These are phyloP conservation scores for Forpus xanthops DNA, from an alignment of 2,797 vertebrate species.

Conservation along the genomic window DNA sequence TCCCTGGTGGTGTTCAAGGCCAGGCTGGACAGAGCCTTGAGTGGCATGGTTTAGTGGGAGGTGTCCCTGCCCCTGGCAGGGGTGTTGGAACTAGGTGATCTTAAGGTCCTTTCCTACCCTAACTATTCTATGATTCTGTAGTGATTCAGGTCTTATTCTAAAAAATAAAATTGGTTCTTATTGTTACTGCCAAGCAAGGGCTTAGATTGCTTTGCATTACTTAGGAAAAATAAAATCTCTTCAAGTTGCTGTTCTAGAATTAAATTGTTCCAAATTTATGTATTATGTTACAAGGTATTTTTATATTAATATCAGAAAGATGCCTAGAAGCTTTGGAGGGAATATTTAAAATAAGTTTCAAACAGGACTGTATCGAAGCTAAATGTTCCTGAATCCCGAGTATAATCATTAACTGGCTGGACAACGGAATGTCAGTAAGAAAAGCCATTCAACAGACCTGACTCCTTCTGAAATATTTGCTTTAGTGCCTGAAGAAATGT, in stretches of 20 bases:
- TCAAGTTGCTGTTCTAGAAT: not conserved
- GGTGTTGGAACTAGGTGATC: no score
- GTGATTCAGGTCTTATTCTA: not conserved
- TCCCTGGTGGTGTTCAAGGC: no score
- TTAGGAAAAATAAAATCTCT: not conserved
- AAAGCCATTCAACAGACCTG: not conserved
- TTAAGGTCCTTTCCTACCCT: no score
- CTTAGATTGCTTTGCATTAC: not conserved
- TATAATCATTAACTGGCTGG: not conserved
- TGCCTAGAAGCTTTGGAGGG: not conserved
- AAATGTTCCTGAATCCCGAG: not conserved
- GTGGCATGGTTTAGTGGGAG: no score
- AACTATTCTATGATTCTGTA: no score
- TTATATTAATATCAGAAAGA: not conserved
- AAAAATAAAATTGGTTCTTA: not conserved
- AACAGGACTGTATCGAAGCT: not conserved
- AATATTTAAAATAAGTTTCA: not conserved
- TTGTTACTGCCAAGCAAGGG: not conserved
- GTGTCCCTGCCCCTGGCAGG: no score
- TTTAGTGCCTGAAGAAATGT: not conserved
- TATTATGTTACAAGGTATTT: not conserved
- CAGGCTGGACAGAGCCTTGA: no score
- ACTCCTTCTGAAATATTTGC: not conserved
- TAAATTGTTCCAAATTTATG: not conserved
- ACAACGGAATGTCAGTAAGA: accelerated